Evolutionary conservation across 2,888 invertebrate genomes (phyloP), one percentile per base, ranked within the genome.

Genomic region (Epistrophe grossulariae): DNA sequence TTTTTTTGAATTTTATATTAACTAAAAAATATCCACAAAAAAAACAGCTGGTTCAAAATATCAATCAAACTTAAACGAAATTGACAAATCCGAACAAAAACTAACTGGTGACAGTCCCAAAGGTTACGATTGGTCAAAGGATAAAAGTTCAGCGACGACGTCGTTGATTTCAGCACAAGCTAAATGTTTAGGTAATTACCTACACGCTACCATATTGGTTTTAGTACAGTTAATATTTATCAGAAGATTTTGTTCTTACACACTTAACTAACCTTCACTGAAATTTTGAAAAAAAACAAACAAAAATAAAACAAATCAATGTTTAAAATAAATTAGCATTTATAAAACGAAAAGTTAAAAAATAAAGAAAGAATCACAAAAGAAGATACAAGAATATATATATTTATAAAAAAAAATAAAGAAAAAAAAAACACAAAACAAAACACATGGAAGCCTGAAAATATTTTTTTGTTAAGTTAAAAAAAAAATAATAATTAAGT

Each of bases 41-140:
- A 15, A 84, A 89, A 90, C 93, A 93, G 90, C 94, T 95, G 96
- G 96, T 92, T 95, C 95, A 88, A 96, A 96, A 92, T 96, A 96
- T 92, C 95, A 95, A 93, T 96, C 92, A 87, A 95, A 95, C 91
- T 93, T 96, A 91, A 96, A 96, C 92, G 96, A 96, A 93, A 96
- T 96, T 91, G 96, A 95, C 92, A 96, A 96, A 93, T 96, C 96
- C 72, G 96, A 96, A 93, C 96, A 96, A 92, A 96, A 96, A 93
- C 95, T 95, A 80, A 91, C 91, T 87, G 92, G 92, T 66, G 91
- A 90, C 71, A 91, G 90, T 88, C 91, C 92, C 60, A 92, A 92
- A 59, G 92, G 91, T 28, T 91, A 92, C 66, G 92, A 92, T 79
- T 92, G 92, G 92, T 90, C 92, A 78, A 91, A 92, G 88, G 92